A percentile compares a stretch with the other conserved stretches of the same genome.
phyloP scores from a whole-genome alignment of 2,888 invertebrate genomes.

The Rhorus exstirpatorius region DNA sequence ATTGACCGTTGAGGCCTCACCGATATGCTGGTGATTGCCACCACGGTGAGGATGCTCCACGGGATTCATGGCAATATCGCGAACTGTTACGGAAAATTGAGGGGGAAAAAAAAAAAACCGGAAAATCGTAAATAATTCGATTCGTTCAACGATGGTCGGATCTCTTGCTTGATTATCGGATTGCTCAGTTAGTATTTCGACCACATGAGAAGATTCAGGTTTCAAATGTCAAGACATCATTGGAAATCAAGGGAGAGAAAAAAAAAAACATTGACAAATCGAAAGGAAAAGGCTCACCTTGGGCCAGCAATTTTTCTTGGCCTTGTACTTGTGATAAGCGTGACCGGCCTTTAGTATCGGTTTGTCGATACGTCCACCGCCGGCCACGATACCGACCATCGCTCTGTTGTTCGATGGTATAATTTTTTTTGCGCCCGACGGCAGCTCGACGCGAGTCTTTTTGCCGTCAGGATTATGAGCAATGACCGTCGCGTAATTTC shows the following conservation, averaged over 20 bases:
- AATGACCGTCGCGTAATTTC: conserved; percentile 99
- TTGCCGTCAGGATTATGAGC: conserved; percentile 99
- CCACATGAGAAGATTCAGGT: conserved; percentile 80
- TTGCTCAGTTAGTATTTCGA: conserved; percentile 77
- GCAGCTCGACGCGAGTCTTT: conserved; percentile 98
- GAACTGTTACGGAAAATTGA: conserved; percentile 84
- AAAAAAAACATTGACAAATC: background rate
- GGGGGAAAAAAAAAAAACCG: conserved; percentile 3
- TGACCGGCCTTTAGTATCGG: conserved; percentile 99
- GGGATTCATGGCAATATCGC: conserved; percentile 99
- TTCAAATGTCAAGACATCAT: conserved; percentile 85
- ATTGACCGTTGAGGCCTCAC: conserved; percentile 99
- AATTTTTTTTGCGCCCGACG: conserved; percentile 99
- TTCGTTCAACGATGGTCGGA: background rate
- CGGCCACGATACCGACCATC: conserved; percentile 99
- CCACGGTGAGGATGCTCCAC: conserved; percentile 99
- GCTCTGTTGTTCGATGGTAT: conserved; percentile 99
- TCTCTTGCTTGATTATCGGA: background rate
- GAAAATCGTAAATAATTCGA: conserved; percentile 2
- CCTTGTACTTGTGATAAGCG: conserved; percentile 99
- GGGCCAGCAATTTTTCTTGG: conserved; percentile 99
- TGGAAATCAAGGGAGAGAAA: too few species aligned
- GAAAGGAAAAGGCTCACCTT: conserved; percentile 88
- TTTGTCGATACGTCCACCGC: conserved; percentile 99
- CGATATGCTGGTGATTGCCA: conserved; percentile 99